A percentile compares a stretch with the other conserved stretches of the same genome.
phyloP scores from a whole-genome alignment of 2,888 invertebrate species.

The Oscheius onirici region DNA sequence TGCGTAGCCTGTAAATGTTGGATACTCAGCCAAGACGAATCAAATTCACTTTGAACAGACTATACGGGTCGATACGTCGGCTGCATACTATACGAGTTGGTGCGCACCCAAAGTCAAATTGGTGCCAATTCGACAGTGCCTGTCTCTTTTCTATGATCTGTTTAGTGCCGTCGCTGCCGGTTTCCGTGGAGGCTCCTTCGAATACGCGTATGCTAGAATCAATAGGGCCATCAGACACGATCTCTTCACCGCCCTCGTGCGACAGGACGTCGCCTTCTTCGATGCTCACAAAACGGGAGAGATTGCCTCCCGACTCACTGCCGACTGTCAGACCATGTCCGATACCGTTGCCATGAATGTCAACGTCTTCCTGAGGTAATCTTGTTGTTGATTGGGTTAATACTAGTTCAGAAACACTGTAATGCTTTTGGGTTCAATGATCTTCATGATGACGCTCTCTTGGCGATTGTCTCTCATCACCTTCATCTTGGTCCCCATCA shows the following conservation, averaged over 20 bases:
- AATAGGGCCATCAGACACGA: conserved; percentile 71
- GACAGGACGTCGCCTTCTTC: conserved; percentile 73
- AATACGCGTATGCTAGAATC: conserved; percentile 71
- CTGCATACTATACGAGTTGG: too few relatives aligned
- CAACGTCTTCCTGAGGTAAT: conserved; percentile 72
- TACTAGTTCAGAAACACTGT: conserved; percentile 68
- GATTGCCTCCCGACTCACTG: conserved; percentile 73
- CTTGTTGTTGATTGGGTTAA: not conserved
- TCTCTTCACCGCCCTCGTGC: conserved; percentile 71
- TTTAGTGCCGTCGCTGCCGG: conserved; percentile 71
- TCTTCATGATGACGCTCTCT: conserved; percentile 73
- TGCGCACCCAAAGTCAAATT: too few relatives aligned
- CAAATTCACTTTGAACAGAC: too few relatives aligned
- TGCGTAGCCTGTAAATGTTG: too few relatives aligned
- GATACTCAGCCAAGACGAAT: too few relatives aligned
- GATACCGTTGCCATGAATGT: conserved; percentile 73
- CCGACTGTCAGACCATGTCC: conserved; percentile 74
- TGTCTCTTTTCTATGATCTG: not conserved
- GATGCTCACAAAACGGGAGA: conserved; percentile 73
- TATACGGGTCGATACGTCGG: too few relatives aligned
- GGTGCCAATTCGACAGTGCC: not conserved
- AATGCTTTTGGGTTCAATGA: conserved; percentile 72
- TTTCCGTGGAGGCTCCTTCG: conserved; percentile 72
- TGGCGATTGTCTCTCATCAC: conserved; percentile 73
- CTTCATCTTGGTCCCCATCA: conserved; percentile 73